Conservation (phyloP, 2,797 vertebrate genomes). For the Hippocampus kuda region DNA sequence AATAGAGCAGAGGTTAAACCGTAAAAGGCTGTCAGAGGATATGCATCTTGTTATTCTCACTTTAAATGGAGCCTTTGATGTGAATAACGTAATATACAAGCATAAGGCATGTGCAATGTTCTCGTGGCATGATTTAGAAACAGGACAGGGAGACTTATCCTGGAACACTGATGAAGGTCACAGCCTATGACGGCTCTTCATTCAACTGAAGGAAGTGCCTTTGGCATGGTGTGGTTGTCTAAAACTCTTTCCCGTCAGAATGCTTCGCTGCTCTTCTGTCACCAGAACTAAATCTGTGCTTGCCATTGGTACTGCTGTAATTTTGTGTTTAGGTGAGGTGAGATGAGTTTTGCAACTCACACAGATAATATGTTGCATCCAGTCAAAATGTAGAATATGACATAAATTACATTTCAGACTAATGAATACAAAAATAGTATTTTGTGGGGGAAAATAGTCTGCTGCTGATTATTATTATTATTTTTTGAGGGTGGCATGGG, state of each 20-base stretch:
- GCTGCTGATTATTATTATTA: slow-evolving; percentile 19
- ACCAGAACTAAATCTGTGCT: slow-evolving; percentile 27
- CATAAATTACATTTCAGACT: slow-evolving; percentile 15
- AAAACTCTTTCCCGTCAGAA: slow-evolving; percentile 26
- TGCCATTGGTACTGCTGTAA: slow-evolving; percentile 18
- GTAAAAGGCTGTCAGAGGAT: background rate
- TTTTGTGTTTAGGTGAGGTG: slow-evolving; percentile 27
- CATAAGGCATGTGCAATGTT: background rate
- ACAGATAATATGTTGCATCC: slow-evolving; percentile 26
- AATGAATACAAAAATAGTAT: background rate
- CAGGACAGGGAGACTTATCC: slow-evolving; percentile 5
- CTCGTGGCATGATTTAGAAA: slow-evolving; percentile 11
- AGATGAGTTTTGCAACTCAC: slow-evolving; percentile 34
- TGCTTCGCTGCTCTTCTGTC: slow-evolving; percentile 20
- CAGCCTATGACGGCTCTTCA: slow-evolving; percentile 23
- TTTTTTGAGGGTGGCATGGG: slow-evolving; percentile 1
- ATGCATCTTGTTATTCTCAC: background rate
- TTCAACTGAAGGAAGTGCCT: slow-evolving; percentile 28
- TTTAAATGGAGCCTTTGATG: background rate
- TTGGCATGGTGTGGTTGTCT: slow-evolving; percentile 14
- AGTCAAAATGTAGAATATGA: slow-evolving; percentile 32
- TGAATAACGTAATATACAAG: background rate
- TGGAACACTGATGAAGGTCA: slow-evolving; percentile 26
- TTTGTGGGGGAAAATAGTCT: slow-evolving; percentile 24
- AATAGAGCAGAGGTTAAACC: background rate